Evolutionary conservation across 2,888 invertebrate species (phyloP).

Genomic region (Arctia plantaginis): DNA sequence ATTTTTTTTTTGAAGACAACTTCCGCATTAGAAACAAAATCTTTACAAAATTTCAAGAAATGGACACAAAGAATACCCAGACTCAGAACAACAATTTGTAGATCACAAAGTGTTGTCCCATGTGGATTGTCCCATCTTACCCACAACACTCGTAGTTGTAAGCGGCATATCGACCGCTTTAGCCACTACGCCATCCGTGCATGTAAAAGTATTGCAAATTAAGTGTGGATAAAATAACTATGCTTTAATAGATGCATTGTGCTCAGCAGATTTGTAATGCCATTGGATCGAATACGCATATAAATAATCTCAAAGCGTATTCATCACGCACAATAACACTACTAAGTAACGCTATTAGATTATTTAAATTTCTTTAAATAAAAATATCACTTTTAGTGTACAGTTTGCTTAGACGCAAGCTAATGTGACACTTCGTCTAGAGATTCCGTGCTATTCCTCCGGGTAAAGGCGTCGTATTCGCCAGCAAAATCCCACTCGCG

Average conservation of each 20-base stretch:
- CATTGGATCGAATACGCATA: neutral
- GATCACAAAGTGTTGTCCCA: no score
- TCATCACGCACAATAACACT: neutral
- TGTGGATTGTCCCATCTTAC: no score
- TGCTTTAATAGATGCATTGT: no score
- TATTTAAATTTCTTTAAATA: slow-evolving; percentile 2
- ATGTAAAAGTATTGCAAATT: no score
- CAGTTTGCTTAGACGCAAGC: neutral
- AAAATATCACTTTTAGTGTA: neutral
- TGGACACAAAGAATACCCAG: no score
- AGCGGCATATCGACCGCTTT: no score
- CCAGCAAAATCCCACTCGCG: slow-evolving; percentile 85
- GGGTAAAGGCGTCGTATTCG: slow-evolving; percentile 59
- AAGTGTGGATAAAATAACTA: neutral
- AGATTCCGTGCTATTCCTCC: slow-evolving; percentile 61
- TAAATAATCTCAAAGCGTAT: neutral
- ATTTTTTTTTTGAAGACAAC: no score
- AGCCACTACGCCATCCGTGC: no score
- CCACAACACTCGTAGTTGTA: no score
- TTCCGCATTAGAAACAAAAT: no score
- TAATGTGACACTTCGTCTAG: slow-evolving; percentile 70
- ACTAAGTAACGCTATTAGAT: neutral
- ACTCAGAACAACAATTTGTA: no score
- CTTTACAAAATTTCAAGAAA: no score
- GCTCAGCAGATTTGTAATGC: neutral